Percentiles rank a stretch among this genome's conserved stretches.
phyloP scores from a whole-genome alignment of 2,888 invertebrate genomes.

The Cheilosia vernalis region DNA sequence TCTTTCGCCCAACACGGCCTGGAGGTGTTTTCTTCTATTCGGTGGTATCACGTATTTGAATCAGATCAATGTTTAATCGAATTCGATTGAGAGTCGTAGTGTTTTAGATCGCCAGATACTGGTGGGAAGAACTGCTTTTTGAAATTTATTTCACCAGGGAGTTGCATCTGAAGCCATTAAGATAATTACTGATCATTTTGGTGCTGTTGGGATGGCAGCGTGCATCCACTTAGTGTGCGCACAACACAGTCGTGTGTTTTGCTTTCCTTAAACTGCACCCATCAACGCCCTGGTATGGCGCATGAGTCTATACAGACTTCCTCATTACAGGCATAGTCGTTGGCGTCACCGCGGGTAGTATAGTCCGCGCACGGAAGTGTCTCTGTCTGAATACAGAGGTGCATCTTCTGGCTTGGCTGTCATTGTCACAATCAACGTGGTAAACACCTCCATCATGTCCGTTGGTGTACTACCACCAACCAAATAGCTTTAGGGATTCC shows the following conservation, averaged over 20 bases:
- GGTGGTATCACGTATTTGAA: conserved; percentile 68
- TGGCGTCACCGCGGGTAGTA: conserved; percentile 60
- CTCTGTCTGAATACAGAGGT: conserved; percentile 48
- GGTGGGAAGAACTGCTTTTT: conserved; percentile 46
- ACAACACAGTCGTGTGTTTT: conserved; percentile 1
- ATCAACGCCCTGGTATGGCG: conserved; percentile 59
- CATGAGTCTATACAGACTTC: conserved; percentile 38
- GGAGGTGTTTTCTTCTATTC: conserved; percentile 63
- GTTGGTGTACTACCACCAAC: conserved; percentile 43
- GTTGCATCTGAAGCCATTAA: conserved; percentile 40
- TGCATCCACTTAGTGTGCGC: conserved; percentile 63
- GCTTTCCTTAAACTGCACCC: conserved; percentile 66
- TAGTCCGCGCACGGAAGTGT: conserved; percentile 66
- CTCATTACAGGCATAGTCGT: conserved; percentile 62
- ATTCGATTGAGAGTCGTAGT: conserved; percentile 61
- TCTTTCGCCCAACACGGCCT: conserved; percentile 37
- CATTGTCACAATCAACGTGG: conserved; percentile 69
- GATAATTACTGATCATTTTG: conserved; percentile 62
- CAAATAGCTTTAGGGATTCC: conserved; percentile 46
- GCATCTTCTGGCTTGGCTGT: conserved; percentile 60
- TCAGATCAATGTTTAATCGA: conserved; percentile 68
- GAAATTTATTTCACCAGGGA: conserved; percentile 55
- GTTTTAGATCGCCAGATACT: conserved; percentile 46
- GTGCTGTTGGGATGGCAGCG: conserved; percentile 32
- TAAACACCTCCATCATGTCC: conserved; percentile 71